Base-by-base conservation (phyloP, 2,888 invertebrate genomes). In the Melikaiella ostensackeni region DNA sequence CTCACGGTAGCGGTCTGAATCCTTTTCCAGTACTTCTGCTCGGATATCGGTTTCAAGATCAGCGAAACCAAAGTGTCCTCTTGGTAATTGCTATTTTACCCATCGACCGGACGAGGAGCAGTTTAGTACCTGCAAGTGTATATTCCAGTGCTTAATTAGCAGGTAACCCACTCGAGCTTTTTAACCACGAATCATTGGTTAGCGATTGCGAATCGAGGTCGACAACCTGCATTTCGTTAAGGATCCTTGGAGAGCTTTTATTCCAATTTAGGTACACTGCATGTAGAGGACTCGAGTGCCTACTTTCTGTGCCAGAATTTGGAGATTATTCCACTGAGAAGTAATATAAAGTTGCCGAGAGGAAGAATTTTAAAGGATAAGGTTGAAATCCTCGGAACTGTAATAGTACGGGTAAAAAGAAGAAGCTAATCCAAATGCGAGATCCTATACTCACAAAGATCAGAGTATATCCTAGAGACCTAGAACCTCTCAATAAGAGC, bases 101-200 rank as follows among this genome's bases (percentile, higher is more conserved):
- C 46, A 46, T 70, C 21, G 27, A 13, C 70, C 27, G 70, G 30
- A 42, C 70, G 46, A 50, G 42, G 11, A 50, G 70, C 46, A 70
- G 70, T 70, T 70, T 70, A 70, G 70, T 70, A 27, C 38, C 42
- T 66, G 64, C 11, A 13, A 64, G 64, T 64, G 66, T 70, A 42
- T 70, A 30, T 70, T 8, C 46, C 24, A 24, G 57, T 70, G 70
- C 70, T 70, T 70, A 70, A 70, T 70, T 70, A 70, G 70, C 50
- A 70, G 70, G 70, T 70, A 70, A 70, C 50, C 70, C 70, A 70
- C 70, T 70, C 70, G 50, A 50, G 46, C 50, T 50, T 70, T 70
- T 70, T 46, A 70, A 70, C 70, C 50, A 70, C 50, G 70, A 70
- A 70, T 70, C 70, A 70, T 50, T 70, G 70, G 70, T 70, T 70